phyloP scores from a whole-genome alignment of 2,888 invertebrate species.

The Branchellion lobata region DNA sequence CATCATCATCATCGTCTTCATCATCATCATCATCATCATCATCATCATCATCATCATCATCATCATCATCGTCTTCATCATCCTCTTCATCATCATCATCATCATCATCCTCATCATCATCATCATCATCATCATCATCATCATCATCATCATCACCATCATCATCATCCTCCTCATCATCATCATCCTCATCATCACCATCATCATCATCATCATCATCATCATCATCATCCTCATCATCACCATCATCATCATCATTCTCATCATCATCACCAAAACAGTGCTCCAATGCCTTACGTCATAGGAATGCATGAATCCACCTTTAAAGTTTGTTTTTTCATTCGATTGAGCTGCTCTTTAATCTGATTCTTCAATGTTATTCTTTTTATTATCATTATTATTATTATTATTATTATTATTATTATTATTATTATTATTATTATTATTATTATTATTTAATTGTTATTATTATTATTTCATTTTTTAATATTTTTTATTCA shows the following conservation, averaged over 20 bases:
- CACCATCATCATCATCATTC: background rate
- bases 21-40: slow-evolving; percentile 28
- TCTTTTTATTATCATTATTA: too few species aligned
- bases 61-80: too few species aligned
- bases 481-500: too few species aligned
- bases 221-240: slow-evolving; percentile 39
- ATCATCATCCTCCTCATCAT: slow-evolving; percentile 45
- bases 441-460: too few species aligned
- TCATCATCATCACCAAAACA: slow-evolving; percentile 52
- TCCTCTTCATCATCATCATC: too few species aligned
- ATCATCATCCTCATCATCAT: slow-evolving; percentile 35
- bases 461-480: too few species aligned
- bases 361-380: too few species aligned
- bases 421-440: too few species aligned
- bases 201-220: slow-evolving; percentile 43
- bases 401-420: too few species aligned
- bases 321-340: slow-evolving; percentile 70
- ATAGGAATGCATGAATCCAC: slow-evolving; percentile 88
- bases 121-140: slow-evolving; percentile 43
- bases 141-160: slow-evolving; percentile 46
- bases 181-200: slow-evolving; percentile 46
- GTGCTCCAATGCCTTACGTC: slow-evolving; percentile 94
- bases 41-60: background rate
- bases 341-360: too few species aligned
- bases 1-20: slow-evolving; percentile 13